A percentile compares a stretch with the other conserved stretches of the same genome.
Conservation (phyloP, 2,113 vertebrate genomes). For the Hemibagrus wyckioides region DNA sequence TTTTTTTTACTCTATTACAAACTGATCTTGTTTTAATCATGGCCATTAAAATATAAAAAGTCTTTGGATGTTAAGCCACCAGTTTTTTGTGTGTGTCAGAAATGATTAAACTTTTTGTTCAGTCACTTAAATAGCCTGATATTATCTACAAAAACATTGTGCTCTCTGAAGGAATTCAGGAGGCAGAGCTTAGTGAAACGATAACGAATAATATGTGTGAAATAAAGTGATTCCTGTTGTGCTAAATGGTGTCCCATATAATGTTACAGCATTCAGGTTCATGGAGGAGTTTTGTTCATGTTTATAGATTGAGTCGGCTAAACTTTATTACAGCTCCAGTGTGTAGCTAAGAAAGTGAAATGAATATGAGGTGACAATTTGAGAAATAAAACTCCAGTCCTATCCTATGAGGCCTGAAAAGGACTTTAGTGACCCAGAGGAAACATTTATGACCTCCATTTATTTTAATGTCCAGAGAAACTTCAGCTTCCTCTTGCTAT, state of each 20-base stretch:
- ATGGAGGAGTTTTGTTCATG: not conserved
- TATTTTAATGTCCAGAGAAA: constrained; percentile 23
- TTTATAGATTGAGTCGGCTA: not conserved
- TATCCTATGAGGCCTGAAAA: not conserved
- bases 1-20: constrained; percentile 2
- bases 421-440: not conserved
- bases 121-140: too few relatives aligned
- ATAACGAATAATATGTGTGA: not conserved
- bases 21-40: not conserved
- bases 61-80: not conserved
- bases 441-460: constrained; percentile 12
- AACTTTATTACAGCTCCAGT: not conserved
- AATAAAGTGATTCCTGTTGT: not conserved
- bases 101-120: too few relatives aligned
- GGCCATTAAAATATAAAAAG: not conserved
- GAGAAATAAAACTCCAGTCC: not conserved
- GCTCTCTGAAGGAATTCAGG: not conserved
- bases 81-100: too few relatives aligned
- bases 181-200: not conserved
- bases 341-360: not conserved
- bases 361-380: not conserved
- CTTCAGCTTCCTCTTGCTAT: constrained; percentile 12
- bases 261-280: not conserved
- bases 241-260: not conserved
- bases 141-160: not conserved